Evolutionary conservation across 2,113 vertebrate species (phyloP).

Genomic region (Cryptotis parvus): DNA sequence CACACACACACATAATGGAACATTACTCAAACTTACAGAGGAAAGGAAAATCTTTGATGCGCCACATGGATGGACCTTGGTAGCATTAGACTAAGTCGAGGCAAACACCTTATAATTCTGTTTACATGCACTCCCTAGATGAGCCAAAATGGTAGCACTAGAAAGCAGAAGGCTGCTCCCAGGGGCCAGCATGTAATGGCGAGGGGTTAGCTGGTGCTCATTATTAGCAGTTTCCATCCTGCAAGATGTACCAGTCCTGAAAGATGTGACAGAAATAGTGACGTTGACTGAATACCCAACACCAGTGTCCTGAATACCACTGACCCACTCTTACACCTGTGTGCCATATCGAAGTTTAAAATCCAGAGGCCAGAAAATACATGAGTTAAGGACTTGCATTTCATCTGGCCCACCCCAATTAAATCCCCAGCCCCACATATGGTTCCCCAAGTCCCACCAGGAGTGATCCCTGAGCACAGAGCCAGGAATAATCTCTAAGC

Average conservation of each 20-base stretch:
- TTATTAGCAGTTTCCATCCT: not conserved
- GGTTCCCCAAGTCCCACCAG: too few relatives aligned
- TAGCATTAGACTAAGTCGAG: not conserved
- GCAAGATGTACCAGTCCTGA: not conserved
- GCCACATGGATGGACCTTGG: not conserved
- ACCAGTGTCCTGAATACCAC: not conserved
- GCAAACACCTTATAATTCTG: not conserved
- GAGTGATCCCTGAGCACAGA: too few relatives aligned
- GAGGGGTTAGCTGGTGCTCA: not conserved
- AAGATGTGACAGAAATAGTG: not conserved
- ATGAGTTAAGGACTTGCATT: too few relatives aligned
- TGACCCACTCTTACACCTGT: not conserved
- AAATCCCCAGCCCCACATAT: too few relatives aligned
- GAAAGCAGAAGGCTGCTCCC: not conserved
- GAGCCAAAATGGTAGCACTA: not conserved
- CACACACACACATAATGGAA: not conserved
- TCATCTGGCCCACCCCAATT: too few relatives aligned
- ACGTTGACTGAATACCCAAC: too few relatives aligned
- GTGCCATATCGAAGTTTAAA: not conserved
- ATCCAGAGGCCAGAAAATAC: too few relatives aligned
- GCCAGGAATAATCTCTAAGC: too few relatives aligned
- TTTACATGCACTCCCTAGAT: not conserved
- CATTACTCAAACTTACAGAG: slow-evolving; percentile 3
- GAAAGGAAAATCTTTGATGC: not conserved
- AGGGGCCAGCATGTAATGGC: too few relatives aligned